phyloP scores from a whole-genome alignment of 2,113 vertebrate species.

The Thryonomys swinderianus region DNA sequence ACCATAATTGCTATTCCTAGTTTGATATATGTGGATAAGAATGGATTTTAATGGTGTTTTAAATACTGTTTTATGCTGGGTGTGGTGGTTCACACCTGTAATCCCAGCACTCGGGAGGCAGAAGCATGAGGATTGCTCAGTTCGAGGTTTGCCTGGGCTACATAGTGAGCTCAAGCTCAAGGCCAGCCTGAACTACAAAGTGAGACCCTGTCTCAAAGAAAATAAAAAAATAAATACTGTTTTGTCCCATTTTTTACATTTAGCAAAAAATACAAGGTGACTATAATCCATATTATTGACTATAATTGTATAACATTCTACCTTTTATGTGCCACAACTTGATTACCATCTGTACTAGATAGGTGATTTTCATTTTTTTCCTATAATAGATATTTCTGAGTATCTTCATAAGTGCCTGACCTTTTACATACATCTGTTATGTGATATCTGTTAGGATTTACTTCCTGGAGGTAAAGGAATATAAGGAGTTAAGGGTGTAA shows the following conservation, averaged over 20 bases:
- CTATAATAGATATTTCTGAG: constrained; percentile 4
- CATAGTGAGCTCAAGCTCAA: no score
- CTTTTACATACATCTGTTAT: not conserved
- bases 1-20: not conserved
- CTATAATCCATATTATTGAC: constrained; percentile 2
- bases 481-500: not conserved
- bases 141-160: no score
- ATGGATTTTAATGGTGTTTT: constrained; percentile 42
- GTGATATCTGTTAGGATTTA: not conserved
- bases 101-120: no score
- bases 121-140: no score
- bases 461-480: constrained; percentile 40
- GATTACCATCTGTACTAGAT: not conserved
- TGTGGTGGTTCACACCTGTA: no score
- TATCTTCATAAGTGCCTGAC: constrained; percentile 22
- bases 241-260: constrained; percentile 27
- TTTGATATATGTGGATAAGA: not conserved
- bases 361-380: constrained; percentile 16
- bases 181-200: no score
- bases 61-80: not conserved
- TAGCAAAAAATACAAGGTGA: constrained; percentile 3
- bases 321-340: not conserved
- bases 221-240: not conserved
- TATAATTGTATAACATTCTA: not conserved
- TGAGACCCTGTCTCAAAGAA: no score